These are phyloP conservation scores for Poecilia gillii DNA, from an alignment of 2,797 vertebrate species.

Conservation along the genomic window DNA sequence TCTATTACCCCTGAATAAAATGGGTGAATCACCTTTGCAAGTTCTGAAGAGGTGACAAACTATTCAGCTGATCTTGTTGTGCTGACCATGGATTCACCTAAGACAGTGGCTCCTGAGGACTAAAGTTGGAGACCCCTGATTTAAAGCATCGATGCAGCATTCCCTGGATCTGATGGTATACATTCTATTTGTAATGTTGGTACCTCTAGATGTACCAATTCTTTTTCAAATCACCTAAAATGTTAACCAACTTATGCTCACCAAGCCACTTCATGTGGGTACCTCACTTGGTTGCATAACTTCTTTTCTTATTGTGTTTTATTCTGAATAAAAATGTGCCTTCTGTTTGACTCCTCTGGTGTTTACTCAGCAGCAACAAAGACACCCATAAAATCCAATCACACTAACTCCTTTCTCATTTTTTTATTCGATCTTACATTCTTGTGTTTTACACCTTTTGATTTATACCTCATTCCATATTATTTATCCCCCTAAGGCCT, in stretches of 20 bases:
- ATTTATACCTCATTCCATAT: background rate
- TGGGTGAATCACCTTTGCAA: background rate
- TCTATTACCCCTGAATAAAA: background rate
- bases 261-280: background rate
- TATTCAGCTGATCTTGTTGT: background rate
- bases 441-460: background rate
- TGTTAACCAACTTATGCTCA: background rate
- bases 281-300: background rate
- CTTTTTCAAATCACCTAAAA: background rate
- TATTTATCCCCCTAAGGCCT: background rate
- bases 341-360: constrained; percentile 33
- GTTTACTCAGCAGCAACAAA: constrained; percentile 40
- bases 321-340: constrained; percentile 40
- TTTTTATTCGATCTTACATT: background rate
- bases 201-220: background rate
- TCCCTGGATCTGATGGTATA: background rate
- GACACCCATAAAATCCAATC: constrained; percentile 19
- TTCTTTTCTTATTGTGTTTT: constrained; percentile 27
- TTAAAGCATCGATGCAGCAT: background rate
- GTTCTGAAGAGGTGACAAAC: background rate
- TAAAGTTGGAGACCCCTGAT: background rate
- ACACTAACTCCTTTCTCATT: constrained; percentile 30
- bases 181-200: no score
- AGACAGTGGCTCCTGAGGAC: background rate
- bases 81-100: background rate